phyloP scores from a whole-genome alignment of 2,113 vertebrate genomes.

The Oxyura jamaicensis region DNA sequence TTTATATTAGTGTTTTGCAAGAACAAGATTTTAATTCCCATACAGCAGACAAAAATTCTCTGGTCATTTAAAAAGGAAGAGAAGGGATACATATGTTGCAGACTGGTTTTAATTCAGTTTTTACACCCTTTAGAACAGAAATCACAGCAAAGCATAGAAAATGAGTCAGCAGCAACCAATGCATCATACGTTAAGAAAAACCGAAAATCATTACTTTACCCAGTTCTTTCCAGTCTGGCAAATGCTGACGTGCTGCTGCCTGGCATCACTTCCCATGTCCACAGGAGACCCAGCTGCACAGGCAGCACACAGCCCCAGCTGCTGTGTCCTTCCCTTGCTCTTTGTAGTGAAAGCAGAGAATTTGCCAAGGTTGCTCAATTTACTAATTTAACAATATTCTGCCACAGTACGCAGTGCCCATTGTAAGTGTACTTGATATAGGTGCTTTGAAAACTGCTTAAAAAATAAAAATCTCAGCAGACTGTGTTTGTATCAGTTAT shows the following conservation, averaged over 20 bases:
- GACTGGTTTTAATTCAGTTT: neutral
- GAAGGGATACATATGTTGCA: neutral
- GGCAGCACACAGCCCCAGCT: neutral
- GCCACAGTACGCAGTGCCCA: neutral
- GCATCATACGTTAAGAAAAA: neutral
- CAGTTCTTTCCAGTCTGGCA: neutral
- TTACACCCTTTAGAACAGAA: neutral
- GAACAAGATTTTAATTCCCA: neutral
- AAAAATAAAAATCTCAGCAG: neutral
- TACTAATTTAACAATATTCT: neutral
- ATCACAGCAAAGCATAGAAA: neutral
- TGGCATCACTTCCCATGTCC: neutral
- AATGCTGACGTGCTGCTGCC: neutral
- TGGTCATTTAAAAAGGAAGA: neutral
- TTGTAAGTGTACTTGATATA: neutral
- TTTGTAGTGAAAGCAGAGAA: neutral
- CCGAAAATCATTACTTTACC: neutral
- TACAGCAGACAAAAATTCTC: neutral
- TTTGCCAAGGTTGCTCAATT: neutral
- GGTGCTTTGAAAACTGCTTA: neutral
- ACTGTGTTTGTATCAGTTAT: neutral
- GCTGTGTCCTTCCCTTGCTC: neutral
- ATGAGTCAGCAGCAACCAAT: neutral
- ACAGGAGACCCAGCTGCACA: neutral
- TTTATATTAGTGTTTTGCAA: slow-evolving; percentile 3